Percentiles rank a stretch among this genome's conserved stretches.
Conservation (phyloP, 2,888 invertebrate species). For the Folsomia manolachei region DNA sequence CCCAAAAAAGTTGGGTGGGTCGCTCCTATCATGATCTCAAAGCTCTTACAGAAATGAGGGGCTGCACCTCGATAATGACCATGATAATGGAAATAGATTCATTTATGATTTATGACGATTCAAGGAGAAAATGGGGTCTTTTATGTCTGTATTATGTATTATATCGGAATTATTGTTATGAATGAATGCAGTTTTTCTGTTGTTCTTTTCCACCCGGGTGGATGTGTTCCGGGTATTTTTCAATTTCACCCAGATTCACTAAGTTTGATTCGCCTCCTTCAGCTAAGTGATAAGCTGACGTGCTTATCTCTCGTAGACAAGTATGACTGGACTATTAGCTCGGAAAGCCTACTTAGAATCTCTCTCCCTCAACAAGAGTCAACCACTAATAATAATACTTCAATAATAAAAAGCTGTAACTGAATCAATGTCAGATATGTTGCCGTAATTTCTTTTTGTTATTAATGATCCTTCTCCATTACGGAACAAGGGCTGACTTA, state of each 20-base stretch:
- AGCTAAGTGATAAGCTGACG: slow-evolving; percentile 3
- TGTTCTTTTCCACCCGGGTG: not conserved
- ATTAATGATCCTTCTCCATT: slow-evolving; percentile 13
- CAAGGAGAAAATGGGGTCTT: slow-evolving; percentile 11
- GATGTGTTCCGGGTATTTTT: too few relatives aligned
- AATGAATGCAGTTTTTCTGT: not conserved
- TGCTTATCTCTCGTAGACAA: not conserved
- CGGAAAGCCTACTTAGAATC: not conserved
- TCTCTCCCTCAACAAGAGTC: not conserved
- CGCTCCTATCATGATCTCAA: not conserved
- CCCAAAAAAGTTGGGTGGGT: not conserved
- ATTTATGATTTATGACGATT: slow-evolving; percentile 19
- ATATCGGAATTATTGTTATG: not conserved
- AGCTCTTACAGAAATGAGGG: slow-evolving; percentile 5
- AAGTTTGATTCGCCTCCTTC: too few relatives aligned
- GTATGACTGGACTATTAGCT: too few relatives aligned
- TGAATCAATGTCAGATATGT: slow-evolving; percentile 12
- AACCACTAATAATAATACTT: not conserved
- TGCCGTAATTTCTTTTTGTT: not conserved
- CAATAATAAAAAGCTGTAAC: slow-evolving; percentile 9
- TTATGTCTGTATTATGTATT: slow-evolving; percentile 13
- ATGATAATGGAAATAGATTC: slow-evolving; percentile 17
- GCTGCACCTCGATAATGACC: not conserved
- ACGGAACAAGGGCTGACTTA: not conserved
- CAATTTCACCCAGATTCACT: too few relatives aligned